A percentile compares a stretch with the other conserved stretches of the same genome.
Evolutionary conservation across 2,113 vertebrate species (phyloP).

Genomic region (Solenodon paradoxus): DNA sequence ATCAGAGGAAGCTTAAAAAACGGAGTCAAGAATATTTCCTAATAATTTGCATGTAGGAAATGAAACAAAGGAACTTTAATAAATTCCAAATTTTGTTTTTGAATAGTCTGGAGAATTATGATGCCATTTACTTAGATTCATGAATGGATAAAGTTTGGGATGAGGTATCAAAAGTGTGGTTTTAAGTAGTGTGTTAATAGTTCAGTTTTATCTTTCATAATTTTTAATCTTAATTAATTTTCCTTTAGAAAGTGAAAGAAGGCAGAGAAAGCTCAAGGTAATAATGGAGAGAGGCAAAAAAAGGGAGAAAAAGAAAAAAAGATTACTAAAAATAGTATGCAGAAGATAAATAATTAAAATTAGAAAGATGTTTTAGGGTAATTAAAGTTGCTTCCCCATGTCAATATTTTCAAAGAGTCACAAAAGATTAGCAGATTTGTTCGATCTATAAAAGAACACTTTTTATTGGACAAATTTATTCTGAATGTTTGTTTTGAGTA

Average conservation of each 20-base stretch:
- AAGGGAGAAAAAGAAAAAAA: too few relatives aligned
- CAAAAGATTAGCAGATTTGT: conserved; percentile 1
- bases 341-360: background rate
- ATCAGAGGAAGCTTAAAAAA: background rate
- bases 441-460: background rate
- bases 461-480: background rate
- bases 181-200: background rate
- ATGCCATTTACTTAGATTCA: background rate
- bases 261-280: background rate
- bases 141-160: background rate
- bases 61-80: background rate
- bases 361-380: background rate
- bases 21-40: background rate
- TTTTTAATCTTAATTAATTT: background rate
- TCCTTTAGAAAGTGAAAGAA: background rate
- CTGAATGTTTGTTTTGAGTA: background rate
- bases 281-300: background rate
- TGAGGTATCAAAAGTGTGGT: background rate
- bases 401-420: background rate
- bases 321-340: background rate
- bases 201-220: background rate
- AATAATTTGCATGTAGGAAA: background rate
- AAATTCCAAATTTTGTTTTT: background rate
- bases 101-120: background rate
- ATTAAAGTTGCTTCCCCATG: background rate